phyloP scores from a whole-genome alignment of 2,797 vertebrate genomes.

The Pseudomugil gertrudae region DNA sequence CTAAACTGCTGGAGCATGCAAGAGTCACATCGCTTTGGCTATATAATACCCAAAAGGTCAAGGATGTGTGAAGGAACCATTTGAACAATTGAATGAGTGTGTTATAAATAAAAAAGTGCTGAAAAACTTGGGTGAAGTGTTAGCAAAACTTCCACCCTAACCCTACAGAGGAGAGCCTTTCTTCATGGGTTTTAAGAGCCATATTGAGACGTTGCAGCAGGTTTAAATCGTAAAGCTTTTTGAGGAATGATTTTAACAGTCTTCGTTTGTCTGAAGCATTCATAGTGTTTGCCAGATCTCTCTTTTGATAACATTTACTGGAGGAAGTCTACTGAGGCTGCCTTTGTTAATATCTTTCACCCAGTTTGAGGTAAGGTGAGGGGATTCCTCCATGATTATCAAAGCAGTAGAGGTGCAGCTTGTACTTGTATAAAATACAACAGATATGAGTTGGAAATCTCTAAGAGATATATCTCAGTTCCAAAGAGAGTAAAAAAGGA shows the following conservation, averaged over 20 bases:
- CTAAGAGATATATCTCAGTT: slow-evolving; percentile 13
- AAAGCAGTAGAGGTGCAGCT: background rate
- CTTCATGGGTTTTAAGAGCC: background rate
- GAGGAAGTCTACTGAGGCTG: background rate
- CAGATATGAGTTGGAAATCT: background rate
- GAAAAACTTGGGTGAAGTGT: slow-evolving; percentile 6
- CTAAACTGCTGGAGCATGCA: slow-evolving; percentile 51
- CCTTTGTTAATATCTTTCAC: background rate
- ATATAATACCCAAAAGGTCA: slow-evolving; percentile 54
- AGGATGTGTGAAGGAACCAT: slow-evolving; percentile 8
- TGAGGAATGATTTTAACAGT: no score
- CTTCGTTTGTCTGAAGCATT: background rate
- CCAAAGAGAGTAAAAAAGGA: no score
- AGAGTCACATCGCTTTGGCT: slow-evolving; percentile 48
- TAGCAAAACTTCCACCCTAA: slow-evolving; percentile 7
- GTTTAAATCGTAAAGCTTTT: background rate
- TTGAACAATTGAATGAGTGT: slow-evolving; percentile 20
- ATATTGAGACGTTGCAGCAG: background rate
- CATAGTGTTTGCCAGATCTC: background rate
- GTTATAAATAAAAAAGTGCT: slow-evolving; percentile 19
- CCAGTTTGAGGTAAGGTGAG: background rate
- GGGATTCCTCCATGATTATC: background rate
- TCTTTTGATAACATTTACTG: background rate
- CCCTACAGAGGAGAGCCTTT: background rate
- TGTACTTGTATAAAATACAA: slow-evolving; percentile 6